Conservation (phyloP, 2,113 vertebrate genomes). For the Limanda limanda region DNA sequence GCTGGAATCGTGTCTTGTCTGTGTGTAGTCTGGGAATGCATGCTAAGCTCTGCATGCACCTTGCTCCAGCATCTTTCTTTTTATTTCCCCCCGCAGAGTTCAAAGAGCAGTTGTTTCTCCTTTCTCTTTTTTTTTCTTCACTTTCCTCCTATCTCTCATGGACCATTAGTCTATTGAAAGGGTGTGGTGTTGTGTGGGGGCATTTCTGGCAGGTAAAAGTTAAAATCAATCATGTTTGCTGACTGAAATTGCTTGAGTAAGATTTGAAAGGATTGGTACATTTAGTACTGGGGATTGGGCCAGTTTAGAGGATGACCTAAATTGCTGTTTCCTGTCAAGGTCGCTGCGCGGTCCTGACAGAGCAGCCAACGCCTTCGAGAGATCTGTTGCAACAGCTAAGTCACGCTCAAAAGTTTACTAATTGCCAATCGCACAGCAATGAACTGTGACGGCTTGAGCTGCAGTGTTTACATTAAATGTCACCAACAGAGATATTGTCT, state of each 20-base stretch:
- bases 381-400: constrained; percentile 49
- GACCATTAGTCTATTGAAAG: constrained; percentile 64
- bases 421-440: constrained; percentile 33
- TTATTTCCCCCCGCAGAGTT: constrained; percentile 28
- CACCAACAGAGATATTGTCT: not conserved
- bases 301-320: constrained; percentile 78
- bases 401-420: constrained; percentile 69
- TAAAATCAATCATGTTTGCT: constrained; percentile 70
- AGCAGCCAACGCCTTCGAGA: constrained; percentile 23
- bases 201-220: constrained; percentile 58
- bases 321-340: constrained; percentile 72
- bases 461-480: constrained; percentile 23
- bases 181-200: constrained; percentile 40
- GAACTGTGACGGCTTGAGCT: constrained; percentile 23
- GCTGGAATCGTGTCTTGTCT: constrained; percentile 23
- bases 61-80: constrained; percentile 8
- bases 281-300: constrained; percentile 70
- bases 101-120: constrained; percentile 40
- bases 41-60: constrained; percentile 12
- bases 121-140: not conserved
- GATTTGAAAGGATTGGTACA: constrained; percentile 65
- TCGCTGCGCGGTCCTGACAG: constrained; percentile 54
- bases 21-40: constrained; percentile 6
- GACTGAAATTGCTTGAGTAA: constrained; percentile 62
- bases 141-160: constrained; percentile 17